These are phyloP conservation scores for Diceros bicornis DNA, from an alignment of 2,797 vertebrate species.

Conservation along the genomic window DNA sequence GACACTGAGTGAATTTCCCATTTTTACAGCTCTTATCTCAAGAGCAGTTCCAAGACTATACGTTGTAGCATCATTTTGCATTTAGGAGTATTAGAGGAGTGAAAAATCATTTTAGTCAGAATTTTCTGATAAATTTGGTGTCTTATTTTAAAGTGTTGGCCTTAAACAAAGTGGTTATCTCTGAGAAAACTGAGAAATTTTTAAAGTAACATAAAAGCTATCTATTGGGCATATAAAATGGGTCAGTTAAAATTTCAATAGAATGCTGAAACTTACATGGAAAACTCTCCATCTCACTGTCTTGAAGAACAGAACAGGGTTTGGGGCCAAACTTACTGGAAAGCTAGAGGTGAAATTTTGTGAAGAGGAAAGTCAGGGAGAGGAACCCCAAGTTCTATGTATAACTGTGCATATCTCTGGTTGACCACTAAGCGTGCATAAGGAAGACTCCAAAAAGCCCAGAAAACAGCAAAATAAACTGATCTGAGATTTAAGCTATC, in stretches of 20 bases:
- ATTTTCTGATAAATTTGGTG: neutral
- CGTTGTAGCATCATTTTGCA: neutral
- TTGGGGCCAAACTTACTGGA: neutral
- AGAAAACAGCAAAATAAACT: neutral
- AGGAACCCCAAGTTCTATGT: neutral
- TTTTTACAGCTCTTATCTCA: neutral
- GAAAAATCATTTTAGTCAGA: neutral
- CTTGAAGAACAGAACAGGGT: neutral
- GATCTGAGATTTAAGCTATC: neutral
- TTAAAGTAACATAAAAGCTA: conserved; percentile 78
- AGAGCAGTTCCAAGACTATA: neutral
- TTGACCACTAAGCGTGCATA: neutral
- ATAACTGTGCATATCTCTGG: neutral
- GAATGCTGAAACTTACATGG: neutral
- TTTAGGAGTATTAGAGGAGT: neutral
- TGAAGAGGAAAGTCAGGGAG: neutral
- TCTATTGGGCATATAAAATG: neutral
- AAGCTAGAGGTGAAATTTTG: neutral
- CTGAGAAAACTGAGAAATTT: conserved; percentile 4
- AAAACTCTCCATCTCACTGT: neutral
- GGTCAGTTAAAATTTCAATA: neutral
- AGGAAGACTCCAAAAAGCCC: neutral
- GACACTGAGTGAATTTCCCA: neutral
- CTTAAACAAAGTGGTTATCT: neutral
- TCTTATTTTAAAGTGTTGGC: neutral